Conservation (phyloP, 2,797 vertebrate genomes). For the Epinephelus awoara region DNA sequence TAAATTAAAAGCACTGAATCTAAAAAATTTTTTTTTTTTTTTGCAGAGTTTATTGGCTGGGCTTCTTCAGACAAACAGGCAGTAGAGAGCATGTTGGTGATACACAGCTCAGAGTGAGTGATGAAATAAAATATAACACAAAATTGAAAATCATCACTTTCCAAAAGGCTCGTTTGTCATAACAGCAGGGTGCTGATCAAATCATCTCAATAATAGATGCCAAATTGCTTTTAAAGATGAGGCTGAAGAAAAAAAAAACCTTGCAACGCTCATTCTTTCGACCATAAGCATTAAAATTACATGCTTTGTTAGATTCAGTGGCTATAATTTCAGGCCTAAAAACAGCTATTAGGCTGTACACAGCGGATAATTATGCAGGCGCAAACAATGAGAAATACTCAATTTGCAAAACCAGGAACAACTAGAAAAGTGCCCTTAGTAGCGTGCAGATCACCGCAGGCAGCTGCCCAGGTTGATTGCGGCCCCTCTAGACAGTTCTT, state of each 20-base stretch:
- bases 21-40: conserved; percentile 19
- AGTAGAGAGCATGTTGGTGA: conserved; percentile 10
- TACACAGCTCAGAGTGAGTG: conserved; percentile 18
- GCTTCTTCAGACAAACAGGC: conserved; percentile 22
- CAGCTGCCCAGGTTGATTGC: no score
- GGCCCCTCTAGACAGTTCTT: no score
- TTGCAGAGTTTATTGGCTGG: conserved; percentile 6
- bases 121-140: conserved; percentile 37
- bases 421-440: no score
- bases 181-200: conserved; percentile 55
- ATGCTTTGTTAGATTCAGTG: conserved; percentile 9
- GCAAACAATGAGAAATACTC: not conserved
- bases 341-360: conserved; percentile 3
- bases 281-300: conserved; percentile 9
- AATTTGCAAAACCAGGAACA: not conserved
- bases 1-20: conserved; percentile 45
- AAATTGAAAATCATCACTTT: conserved; percentile 50
- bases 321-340: conserved; percentile 25
- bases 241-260: conserved; percentile 20
- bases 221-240: conserved; percentile 48
- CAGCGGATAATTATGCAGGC: conserved; percentile 19
- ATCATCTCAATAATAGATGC: conserved; percentile 34
- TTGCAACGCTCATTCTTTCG: not conserved
- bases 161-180: conserved; percentile 47
- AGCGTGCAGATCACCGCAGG: no score